Base-by-base conservation (phyloP, 30 jellyfish, hydroid and myxozoan genomes). In the Aurelia coerulea region DNA sequence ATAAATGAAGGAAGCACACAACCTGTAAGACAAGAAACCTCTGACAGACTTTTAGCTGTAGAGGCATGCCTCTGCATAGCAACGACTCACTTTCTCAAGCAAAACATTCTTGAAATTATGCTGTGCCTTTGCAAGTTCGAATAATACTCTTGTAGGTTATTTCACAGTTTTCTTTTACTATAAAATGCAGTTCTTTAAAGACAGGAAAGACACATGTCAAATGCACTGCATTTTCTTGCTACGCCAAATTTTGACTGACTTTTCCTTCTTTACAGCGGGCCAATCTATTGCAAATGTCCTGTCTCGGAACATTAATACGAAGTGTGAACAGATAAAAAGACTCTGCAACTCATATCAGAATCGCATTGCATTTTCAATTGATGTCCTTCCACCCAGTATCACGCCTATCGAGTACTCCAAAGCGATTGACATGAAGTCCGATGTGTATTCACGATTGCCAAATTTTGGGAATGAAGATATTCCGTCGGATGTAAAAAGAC, bases 401-500 rank as follows among this genome's bases (percentile, higher is more conserved):
- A 18, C 32, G n/a, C 35, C 35, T 4, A 62, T 62, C 32, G 35
- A 31, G 9, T 62, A 62, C 35, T 18, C 32, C 35, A 62, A 62
- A n/a, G 71, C 71, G 35, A 62, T 62, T 62, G 71, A 62, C 35
- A 18, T 10, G 71, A 31, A 62, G 71, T n/a, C 35, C n/a, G 71
- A 62, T n/a, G 35, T 62, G 9, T 62, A 62, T 31, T 2, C 32
- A 62, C 35, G 35, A n/a, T 2, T 62, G 35, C 71, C 71, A 62
- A 62, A 62, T 62, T n/a, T 18, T 31, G 35, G 32, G 32, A 73
- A 34, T 49, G 84, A 73, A 34, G 70, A 73, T 34, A 33, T 17
- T 73, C 54, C 54, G 23, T 19, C 31, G 19, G 70, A 37, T 6
- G 84, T 73, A 14, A 73, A 73, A 33, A 73, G 84, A 33, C 31